These are phyloP conservation scores for Sarcophaga bullata DNA, from an alignment of 1,140 invertebrate genomes.

Conservation along the genomic window DNA sequence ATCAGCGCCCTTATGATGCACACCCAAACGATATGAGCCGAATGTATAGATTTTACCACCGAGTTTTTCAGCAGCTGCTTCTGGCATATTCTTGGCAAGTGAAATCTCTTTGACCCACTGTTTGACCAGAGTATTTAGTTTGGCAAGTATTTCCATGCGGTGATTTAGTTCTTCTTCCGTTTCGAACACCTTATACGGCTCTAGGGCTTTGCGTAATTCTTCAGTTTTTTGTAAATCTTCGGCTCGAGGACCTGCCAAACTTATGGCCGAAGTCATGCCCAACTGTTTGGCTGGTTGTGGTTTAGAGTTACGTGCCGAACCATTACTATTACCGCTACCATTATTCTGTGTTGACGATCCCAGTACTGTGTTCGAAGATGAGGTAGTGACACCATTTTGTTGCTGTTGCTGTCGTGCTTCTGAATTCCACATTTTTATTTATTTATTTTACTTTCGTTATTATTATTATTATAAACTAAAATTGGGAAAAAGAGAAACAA, in stretches of 20 bases:
- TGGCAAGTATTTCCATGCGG: constrained; percentile 83
- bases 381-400: constrained; percentile 43
- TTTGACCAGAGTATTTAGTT: constrained; percentile 89
- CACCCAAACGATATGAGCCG: constrained; percentile 91
- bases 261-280: constrained; percentile 95
- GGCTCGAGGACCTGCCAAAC: constrained; percentile 85
- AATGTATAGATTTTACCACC: constrained; percentile 99
- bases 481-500: too few species aligned
- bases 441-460: not conserved
- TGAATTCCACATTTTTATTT: constrained; percentile 58
- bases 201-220: constrained; percentile 84
- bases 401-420: constrained; percentile 56
- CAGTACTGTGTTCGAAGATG: not conserved
- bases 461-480: too few species aligned
- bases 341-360: constrained; percentile 31
- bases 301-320: constrained; percentile 12
- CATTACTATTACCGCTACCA: constrained; percentile 31
- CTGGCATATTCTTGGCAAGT: constrained; percentile 88
- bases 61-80: constrained; percentile 83
- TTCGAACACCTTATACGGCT: constrained; percentile 92
- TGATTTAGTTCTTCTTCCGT: constrained; percentile 90
- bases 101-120: constrained; percentile 93
- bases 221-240: constrained; percentile 84
- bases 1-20: constrained; percentile 98
- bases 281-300: constrained; percentile 68